Evolutionary conservation across 2,113 vertebrate species (phyloP), one percentile per base, ranked within the genome.

Genomic region (Sebastes schlegelii): DNA sequence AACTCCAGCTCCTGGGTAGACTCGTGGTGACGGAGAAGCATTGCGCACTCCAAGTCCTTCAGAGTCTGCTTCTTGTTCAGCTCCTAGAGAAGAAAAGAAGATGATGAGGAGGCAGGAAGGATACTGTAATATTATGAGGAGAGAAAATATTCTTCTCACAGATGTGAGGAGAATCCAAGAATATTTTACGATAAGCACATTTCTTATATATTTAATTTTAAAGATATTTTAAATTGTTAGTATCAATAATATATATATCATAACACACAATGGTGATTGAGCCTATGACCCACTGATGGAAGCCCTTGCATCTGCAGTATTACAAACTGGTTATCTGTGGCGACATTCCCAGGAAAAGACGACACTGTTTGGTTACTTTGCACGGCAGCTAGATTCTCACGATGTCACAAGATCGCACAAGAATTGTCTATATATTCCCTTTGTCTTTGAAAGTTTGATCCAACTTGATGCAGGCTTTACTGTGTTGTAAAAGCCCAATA

Each of bases 1-100:
- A 97, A 96, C 93, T 97, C 96, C 86, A 97, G 92, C 93, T 98
- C 97, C 89, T 97, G 97, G 1, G 97, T 97, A 57, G 97, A 96
- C 92, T 98, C 97, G 21, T 97, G 97, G 90, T 98, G 97, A 52
- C 97, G 95, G 46, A 97, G 93, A 55, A 98, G 94, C 96, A 97
- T 93, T 2, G 97, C 97, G 9, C 97, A 97, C 89, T 98, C 97
- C 92, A 97, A 89, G 91, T 98, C 97, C 91, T 97, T 97, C 92
- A 97, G 95, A 3, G 97, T 98, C 94, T 98, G 97, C 88, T 98
- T 97, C 92, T 98, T 98, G 91, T 98, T 97, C 92, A 98, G 94
- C 9, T 98, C 97, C 97, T 98, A 78, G 42, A 81, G 40, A 77
- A 46, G 23, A 4, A 46, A 12, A 52, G 3, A 4, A 1, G 34